Conservation (phyloP, 2,888 invertebrate species). For the Lepidochitona cinerea region DNA sequence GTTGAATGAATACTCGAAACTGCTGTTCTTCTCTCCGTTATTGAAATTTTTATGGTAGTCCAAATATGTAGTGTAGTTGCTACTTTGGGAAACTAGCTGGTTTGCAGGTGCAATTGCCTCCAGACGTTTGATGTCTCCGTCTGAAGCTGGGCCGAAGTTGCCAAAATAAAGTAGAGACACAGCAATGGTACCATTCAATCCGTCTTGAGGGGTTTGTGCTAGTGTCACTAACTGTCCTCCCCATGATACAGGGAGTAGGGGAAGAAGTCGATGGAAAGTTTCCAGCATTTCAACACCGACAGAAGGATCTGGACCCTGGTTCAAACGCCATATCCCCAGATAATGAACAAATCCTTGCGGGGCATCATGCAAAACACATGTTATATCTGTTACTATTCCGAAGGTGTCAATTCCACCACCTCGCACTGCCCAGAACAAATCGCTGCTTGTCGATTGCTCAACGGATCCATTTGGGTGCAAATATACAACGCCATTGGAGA, state of each 20-base stretch:
- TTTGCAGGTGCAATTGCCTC: not conserved
- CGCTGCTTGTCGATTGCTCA: not conserved
- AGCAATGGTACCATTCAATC: not conserved
- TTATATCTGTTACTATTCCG: not conserved
- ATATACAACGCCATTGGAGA: not conserved
- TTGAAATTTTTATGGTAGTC: not conserved
- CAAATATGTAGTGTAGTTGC: not conserved
- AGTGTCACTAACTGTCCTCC: not conserved
- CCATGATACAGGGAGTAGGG: not conserved
- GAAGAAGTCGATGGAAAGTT: not conserved
- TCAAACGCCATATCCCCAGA: not conserved
- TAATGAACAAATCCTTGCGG: not conserved
- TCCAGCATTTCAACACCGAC: not conserved
- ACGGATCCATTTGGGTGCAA: not conserved
- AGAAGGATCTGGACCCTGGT: not conserved
- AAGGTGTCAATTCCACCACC: not conserved
- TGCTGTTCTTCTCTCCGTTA: not conserved
- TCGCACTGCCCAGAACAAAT: conserved; percentile 4
- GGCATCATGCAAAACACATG: not conserved
- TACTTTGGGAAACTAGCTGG: not conserved
- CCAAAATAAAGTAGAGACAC: conserved; percentile 6
- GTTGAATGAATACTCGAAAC: not conserved
- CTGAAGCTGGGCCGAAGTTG: no score
- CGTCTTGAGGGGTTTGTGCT: not conserved
- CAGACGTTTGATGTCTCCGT: not conserved